Evolutionary conservation across 1,140 invertebrate species (phyloP), one percentile per base, ranked within the genome.

Genomic region (Littorina saxatilis): DNA sequence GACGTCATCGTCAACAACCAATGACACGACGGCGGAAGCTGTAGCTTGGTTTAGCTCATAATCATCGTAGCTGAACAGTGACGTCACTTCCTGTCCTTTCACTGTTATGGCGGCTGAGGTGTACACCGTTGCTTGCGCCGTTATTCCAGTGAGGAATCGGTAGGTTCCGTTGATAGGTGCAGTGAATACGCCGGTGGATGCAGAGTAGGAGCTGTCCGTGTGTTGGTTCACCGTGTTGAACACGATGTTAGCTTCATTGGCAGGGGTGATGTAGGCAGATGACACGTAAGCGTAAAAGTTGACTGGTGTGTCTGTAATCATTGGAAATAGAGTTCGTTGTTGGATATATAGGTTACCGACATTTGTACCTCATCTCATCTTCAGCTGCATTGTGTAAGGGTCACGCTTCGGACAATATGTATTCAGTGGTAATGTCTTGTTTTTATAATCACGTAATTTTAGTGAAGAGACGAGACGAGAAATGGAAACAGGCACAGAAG

Each of bases 31-130:
- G 23, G 58, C 76, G 27, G 32, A 58, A 1, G 76, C 76, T 9
- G 23, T 63, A 20, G 76, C 32, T 7, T 63, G 52, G 7, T 20
- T 4, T 35, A 40, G 32, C n/a, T 63, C 27, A 29, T 40, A 66
- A 37, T 78, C 76, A n/a, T 78, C 76, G 37, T 43, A 66, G 20
- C 55, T 37, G n/a, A 35, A 66, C 35, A 78, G 37, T 13, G 76
- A 78, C 2, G 76, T 37, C 52, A 78, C 32, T n/a, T 5, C 23
- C 23, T 63, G 15, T 23, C 35, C 39, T 7, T 39, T 52, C 35
- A 78, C 58, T 2, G 32, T 39, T 5, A 17, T 47, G 58, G 43
- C 52, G 55, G 55, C 76, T 37, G 63, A 78, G 55, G 70, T 52
- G 40, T 39, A 4, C 7, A 20, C 55, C 7, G 5, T 47, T 17